Evolutionary conservation across 2,888 invertebrate genomes (phyloP).

Genomic region (Salticus scenicus): DNA sequence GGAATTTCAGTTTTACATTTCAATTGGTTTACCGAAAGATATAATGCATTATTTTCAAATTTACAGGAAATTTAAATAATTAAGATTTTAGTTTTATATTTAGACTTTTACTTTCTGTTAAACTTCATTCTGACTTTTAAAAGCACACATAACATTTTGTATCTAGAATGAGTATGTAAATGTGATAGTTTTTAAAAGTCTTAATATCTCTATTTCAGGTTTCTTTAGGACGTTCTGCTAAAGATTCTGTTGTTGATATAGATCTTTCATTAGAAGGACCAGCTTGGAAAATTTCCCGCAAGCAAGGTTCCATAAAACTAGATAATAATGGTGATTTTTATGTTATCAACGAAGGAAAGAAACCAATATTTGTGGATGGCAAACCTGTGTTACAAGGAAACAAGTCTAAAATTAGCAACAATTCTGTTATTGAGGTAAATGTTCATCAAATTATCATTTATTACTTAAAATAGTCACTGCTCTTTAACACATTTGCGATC

Average conservation of each 20-base stretch:
- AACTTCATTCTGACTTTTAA: no score
- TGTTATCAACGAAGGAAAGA: constrained; percentile 94
- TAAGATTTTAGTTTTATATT: no score
- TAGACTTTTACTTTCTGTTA: no score
- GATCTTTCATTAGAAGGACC: constrained; percentile 95
- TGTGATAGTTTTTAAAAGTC: no score
- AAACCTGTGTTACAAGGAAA: constrained; percentile 90
- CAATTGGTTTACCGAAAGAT: no score
- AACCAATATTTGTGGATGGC: constrained; percentile 95
- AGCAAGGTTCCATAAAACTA: constrained; percentile 92
- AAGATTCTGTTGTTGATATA: constrained; percentile 92
- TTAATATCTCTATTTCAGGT: no score
- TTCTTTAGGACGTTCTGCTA: constrained; percentile 91
- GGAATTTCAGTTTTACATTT: no score
- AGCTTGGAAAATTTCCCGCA: constrained; percentile 92
- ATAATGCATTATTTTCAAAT: no score
- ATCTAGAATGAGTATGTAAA: no score
- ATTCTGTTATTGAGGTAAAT: constrained; percentile 92
- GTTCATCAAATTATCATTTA: background rate
- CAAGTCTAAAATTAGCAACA: constrained; percentile 90
- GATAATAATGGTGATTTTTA: constrained; percentile 96
- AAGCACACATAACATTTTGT: no score
- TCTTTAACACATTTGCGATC: constrained; percentile 5
- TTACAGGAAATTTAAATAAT: no score
- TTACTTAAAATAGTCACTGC: no score